Evolutionary conservation across 2,888 invertebrate genomes (phyloP).

Genomic region (Caenorhabditis doughertyi): DNA sequence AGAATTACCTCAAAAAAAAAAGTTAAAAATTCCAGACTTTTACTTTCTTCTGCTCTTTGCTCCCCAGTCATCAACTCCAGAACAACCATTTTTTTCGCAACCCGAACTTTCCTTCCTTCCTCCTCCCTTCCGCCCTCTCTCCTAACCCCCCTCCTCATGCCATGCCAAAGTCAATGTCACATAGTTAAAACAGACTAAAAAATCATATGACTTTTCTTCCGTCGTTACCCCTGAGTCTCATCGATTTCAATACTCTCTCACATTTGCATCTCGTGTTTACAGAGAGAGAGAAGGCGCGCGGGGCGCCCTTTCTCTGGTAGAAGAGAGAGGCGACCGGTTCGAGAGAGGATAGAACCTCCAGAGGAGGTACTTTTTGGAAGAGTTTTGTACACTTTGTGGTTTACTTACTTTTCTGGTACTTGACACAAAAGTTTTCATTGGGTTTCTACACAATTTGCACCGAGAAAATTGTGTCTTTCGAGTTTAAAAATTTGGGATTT

Average conservation of each 20-base stretch:
- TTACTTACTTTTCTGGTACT: too few relatives aligned
- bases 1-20: too few relatives aligned
- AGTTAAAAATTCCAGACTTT: not conserved
- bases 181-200: constrained; percentile 19
- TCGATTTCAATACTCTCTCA: not conserved
- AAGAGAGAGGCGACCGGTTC: constrained; percentile 1
- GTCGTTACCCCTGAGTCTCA: not conserved
- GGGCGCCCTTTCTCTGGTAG: not conserved
- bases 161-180: not conserved
- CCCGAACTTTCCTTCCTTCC: not conserved
- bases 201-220: not conserved
- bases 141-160: not conserved
- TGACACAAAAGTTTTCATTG: too few relatives aligned
- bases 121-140: not conserved
- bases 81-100: too few relatives aligned
- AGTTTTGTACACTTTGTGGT: too few relatives aligned
- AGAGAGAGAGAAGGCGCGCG: not conserved
- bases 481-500: too few relatives aligned
- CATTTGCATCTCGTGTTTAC: constrained; percentile 2
- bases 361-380: constrained; percentile 11
- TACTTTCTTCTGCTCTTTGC: not conserved
- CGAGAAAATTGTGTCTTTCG: too few relatives aligned
- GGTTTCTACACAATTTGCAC: too few relatives aligned
- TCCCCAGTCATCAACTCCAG: too few relatives aligned
- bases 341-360: not conserved